Evolutionary conservation across 2,888 invertebrate species (phyloP), one percentile per base, ranked within the genome.

Genomic region (Caenorhabditis doughertyi): DNA sequence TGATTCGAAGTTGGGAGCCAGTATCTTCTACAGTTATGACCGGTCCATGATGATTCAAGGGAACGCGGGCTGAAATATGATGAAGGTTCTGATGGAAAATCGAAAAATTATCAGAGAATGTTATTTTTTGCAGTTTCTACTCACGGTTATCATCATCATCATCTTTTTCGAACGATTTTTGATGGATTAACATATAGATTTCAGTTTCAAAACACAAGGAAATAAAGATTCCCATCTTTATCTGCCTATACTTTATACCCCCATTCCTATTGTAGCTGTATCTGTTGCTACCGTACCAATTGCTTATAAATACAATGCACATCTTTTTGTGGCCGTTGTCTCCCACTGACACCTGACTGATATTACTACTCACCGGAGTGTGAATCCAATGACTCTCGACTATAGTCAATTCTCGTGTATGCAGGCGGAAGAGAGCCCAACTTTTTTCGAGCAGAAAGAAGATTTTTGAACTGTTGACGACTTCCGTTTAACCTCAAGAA

Each of bases 351-450:
- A 32, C 27, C 58, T 53, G 27, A 53, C 53, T 53, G n/a, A n/a
- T n/a, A 55, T 21, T 32, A 47, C 18, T 39, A 74, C 85, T 62
- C 70, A 88, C 90, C 81, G 32, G 87, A 85, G 53, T 76, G 76
- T 55, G 86, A 87, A 62, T 90, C 91, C 47, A 90, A 65, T 9
- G 91, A 91, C 51, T 91, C 91, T 29, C 89, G 82, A 62, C 89
- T 89, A 74, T 87, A 90, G 79, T 91, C 90, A 42, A 91, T 88
- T 13, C 89, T 68, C n/a, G 91, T 91, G 79, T 89, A 91, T 18
- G 91, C 91, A 4, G 91, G 89, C n/a, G 91, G 91, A 73, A 90
- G 81, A 13, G 87, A 81, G 11, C 90, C 91, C 47, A 91, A 82
- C 64, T 90, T 91, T 80, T 91, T 91, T 53, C 91, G 77, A 13